These are phyloP conservation scores for Heliconius nattereri DNA, from an alignment of 1,140 invertebrate species.

Conservation along the genomic window DNA sequence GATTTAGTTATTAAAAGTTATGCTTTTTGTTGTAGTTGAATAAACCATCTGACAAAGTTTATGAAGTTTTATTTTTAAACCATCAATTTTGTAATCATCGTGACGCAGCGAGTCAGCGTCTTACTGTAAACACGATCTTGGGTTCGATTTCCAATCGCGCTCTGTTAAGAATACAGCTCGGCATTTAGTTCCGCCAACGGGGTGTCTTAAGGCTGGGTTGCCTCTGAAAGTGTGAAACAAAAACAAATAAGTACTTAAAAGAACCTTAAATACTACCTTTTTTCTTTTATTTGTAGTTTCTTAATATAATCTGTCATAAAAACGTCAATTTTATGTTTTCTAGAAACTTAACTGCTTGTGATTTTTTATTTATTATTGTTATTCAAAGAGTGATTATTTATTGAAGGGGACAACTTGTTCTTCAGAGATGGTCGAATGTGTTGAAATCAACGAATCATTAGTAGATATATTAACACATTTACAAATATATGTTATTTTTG, in stretches of 20 bases:
- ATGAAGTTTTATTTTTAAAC: conserved; percentile 43
- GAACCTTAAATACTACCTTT: background rate
- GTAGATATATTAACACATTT: background rate
- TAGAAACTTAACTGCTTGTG: too few species aligned
- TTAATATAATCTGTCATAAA: background rate
- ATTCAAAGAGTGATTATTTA: background rate
- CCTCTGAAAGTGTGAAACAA: too few species aligned
- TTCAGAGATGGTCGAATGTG: background rate
- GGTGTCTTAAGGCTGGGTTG: too few species aligned
- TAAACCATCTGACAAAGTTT: conserved; percentile 72
- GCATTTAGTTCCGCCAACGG: too few species aligned
- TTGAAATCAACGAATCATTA: background rate
- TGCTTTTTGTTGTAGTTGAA: conserved; percentile 80
- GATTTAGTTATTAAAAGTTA: conserved; percentile 80
- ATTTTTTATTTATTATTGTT: too few species aligned
- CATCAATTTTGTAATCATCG: background rate
- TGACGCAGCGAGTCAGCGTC: too few species aligned
- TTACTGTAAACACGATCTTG: too few species aligned
- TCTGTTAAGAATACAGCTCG: too few species aligned
- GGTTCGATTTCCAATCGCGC: too few species aligned
- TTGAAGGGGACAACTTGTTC: background rate
- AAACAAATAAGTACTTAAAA: too few species aligned
- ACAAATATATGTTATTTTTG: background rate
- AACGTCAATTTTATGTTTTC: background rate
- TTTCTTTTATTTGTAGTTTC: background rate